phyloP scores from a whole-genome alignment of 2,888 invertebrate species.

The Cantharis lateralis region DNA sequence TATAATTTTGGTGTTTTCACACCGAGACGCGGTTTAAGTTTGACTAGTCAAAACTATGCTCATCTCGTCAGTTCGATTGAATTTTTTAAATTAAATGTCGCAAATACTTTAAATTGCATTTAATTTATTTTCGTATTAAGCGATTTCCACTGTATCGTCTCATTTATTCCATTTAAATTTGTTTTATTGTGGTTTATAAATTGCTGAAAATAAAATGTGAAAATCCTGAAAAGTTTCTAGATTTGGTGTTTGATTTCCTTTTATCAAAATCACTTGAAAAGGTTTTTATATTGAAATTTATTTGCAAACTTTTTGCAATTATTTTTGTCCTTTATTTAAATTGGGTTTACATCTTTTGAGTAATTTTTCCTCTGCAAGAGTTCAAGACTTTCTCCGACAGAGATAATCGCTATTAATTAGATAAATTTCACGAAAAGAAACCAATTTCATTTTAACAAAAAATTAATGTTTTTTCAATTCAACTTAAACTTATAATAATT shows the following conservation, averaged over 20 bases:
- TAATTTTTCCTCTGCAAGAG: background rate
- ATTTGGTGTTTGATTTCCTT: background rate
- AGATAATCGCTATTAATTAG: background rate
- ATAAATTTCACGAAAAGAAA: background rate
- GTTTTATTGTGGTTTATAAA: background rate
- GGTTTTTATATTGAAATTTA: background rate
- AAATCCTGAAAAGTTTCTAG: background rate
- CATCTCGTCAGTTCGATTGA: no score
- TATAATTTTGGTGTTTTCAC: no score
- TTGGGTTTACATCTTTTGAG: background rate
- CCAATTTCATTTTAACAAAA: background rate
- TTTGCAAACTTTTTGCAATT: background rate
- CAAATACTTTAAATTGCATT: background rate
- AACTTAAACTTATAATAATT: background rate
- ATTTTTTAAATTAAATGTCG: no score
- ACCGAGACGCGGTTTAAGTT: no score
- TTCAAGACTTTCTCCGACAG: background rate
- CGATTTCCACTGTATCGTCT: background rate
- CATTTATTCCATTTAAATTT: background rate
- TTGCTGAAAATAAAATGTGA: background rate
- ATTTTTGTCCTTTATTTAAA: background rate
- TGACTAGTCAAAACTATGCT: no score
- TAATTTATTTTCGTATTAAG: background rate
- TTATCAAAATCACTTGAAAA: background rate
- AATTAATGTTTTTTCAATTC: background rate